Evolutionary conservation across 2,797 vertebrate genomes (phyloP).

Genomic region (Phataginus tetradactyla): DNA sequence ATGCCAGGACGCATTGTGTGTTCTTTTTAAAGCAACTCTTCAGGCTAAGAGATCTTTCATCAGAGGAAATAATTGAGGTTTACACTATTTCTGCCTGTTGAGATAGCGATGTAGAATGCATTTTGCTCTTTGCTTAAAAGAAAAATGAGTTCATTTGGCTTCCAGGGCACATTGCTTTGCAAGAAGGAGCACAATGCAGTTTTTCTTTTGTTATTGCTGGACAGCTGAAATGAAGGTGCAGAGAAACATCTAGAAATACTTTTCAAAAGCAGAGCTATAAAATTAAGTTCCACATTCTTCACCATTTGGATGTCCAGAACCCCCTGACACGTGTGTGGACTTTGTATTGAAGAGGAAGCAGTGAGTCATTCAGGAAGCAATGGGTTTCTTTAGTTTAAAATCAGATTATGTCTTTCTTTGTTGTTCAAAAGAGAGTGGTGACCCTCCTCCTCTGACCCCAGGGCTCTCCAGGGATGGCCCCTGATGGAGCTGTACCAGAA

Average conservation of each 20-base stretch:
- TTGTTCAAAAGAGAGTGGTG: not conserved
- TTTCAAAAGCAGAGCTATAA: conserved; percentile 4
- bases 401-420: not conserved
- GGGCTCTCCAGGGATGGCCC: not conserved
- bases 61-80: conserved; percentile 28
- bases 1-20: not conserved
- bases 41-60: conserved; percentile 28
- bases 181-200: not conserved
- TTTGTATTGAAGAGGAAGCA: not conserved
- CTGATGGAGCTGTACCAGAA: not conserved
- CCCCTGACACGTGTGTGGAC: not conserved
- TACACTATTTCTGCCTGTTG: conserved; percentile 6
- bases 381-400: conserved; percentile 9
- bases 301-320: not conserved
- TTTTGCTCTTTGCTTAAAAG: conserved; percentile 29
- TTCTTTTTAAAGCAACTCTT: not conserved
- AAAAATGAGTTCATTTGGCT: not conserved
- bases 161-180: not conserved
- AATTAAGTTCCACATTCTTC: not conserved
- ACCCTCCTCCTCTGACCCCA: not conserved
- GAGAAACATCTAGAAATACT: not conserved
- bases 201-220: conserved; percentile 3
- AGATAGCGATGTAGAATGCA: not conserved
- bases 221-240: not conserved
- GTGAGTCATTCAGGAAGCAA: not conserved